Conservation (phyloP, 2,797 vertebrate species). For the Fistularia commersonii region DNA sequence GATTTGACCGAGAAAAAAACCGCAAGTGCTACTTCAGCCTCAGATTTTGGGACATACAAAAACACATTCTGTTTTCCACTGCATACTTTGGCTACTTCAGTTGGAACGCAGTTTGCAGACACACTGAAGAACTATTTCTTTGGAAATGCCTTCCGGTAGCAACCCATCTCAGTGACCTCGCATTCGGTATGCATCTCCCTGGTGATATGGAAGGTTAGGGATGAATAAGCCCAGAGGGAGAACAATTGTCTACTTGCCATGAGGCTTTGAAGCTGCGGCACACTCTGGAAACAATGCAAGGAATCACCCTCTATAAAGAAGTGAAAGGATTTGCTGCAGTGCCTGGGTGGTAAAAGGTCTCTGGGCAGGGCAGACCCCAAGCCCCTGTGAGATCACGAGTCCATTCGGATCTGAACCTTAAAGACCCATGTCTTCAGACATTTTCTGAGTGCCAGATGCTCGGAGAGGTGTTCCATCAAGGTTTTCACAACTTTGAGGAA, state of each 20-base stretch:
- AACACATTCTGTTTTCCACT: too few relatives aligned
- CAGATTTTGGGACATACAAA: too few relatives aligned
- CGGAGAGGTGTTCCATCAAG: conserved; percentile 54
- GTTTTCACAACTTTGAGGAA: conserved; percentile 64
- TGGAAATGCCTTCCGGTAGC: not conserved
- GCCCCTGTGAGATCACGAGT: conserved; percentile 62
- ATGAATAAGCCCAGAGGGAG: conserved; percentile 47
- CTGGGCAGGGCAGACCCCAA: conserved; percentile 58
- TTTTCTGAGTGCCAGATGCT: conserved; percentile 77
- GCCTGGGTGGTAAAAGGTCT: conserved; percentile 74
- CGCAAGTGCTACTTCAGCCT: too few relatives aligned
- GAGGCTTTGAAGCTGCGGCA: conserved; percentile 60
- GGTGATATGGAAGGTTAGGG: conserved; percentile 42
- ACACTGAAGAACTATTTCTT: not conserved
- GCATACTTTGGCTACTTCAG: conserved; percentile 4
- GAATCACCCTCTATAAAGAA: conserved; percentile 74
- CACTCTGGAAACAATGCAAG: conserved; percentile 54
- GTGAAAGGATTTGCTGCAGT: conserved; percentile 71
- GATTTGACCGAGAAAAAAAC: too few relatives aligned
- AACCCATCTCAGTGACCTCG: conserved; percentile 35
- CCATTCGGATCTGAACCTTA: conserved; percentile 74
- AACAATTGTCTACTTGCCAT: conserved; percentile 18
- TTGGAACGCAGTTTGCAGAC: conserved; percentile 40
- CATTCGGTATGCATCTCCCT: conserved; percentile 22
- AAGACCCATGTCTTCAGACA: conserved; percentile 74